Base-by-base conservation (phyloP, 1,140 invertebrate genomes). In the Lasaia peninsularis region DNA sequence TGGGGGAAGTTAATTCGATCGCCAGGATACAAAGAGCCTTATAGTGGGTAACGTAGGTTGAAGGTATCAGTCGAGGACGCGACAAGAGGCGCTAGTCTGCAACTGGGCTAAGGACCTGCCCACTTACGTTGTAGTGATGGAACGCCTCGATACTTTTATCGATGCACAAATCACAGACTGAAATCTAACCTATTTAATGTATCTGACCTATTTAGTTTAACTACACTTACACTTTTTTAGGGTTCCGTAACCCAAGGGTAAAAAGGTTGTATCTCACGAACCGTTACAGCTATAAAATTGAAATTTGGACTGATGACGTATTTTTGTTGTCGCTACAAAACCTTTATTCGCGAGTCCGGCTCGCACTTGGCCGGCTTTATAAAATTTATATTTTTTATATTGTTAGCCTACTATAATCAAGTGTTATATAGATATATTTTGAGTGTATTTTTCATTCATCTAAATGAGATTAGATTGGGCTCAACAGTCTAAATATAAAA, bases 91-190 rank as follows among this genome's bases (percentile, higher is more conserved):
- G 63, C 56, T 58, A 69, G 70, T 63, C 67, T 66, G 74, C 75
- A 83, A 76, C 80, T 80, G 75, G 80, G 80, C 71, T 83, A 83
- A 83, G 80, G 76, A 69, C 74, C 73, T 75, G 75, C 64, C 69
- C 73, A 67, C 67, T 73, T 65, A 58, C 62, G 31, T 61, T 55
- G 52, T 69, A 78, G 73, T 68, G 71, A 65, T 63, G 56, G 70
- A 54, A 14, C 16, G 8, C 58, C 58, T 75, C 65, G 69, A 67
- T 69, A 18, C 52, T 44, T 28, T 59, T 66, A 63, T 67, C 65
- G 61, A 67, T 63, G n/a, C 48, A 56, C 44, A 35, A 40, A 55
- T 54, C 12, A 33, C 20, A 20, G 11, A 52, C 18, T n/a, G 16
- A 14, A n/a, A 11, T 33, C 28, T 52, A 28, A 28, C 24, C 24